These are phyloP conservation scores for Vidua macroura DNA, from an alignment of 2,113 vertebrate genomes.

Conservation along the genomic window DNA sequence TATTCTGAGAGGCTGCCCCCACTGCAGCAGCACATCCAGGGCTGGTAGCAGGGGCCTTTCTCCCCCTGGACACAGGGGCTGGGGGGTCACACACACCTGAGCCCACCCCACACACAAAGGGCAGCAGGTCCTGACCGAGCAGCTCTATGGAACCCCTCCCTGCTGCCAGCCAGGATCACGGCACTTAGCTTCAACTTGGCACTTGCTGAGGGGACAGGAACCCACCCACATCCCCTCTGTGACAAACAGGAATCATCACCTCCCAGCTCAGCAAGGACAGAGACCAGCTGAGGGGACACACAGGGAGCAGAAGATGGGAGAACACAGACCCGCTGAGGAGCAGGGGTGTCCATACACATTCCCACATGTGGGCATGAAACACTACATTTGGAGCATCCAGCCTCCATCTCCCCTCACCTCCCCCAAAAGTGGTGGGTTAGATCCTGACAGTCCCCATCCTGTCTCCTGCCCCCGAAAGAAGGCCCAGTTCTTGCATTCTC, in stretches of 20 bases:
- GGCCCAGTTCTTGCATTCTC: not conserved
- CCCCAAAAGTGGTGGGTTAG: not conserved
- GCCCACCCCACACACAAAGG: not conserved
- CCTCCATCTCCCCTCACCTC: not conserved
- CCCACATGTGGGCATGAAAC: not conserved
- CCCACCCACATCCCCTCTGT: fast-evolving
- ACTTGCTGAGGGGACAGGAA: not conserved
- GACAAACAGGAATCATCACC: not conserved
- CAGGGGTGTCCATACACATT: fast-evolving
- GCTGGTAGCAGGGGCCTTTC: fast-evolving
- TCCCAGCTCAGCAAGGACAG: not conserved
- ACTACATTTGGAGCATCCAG: not conserved
- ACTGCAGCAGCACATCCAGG: not conserved
- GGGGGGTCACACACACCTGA: not conserved
- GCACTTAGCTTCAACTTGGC: not conserved
- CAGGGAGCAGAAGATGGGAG: not conserved
- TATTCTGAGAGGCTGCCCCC: not conserved
- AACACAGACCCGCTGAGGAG: not conserved
- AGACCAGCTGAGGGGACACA: not conserved
- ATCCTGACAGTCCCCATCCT: not conserved
- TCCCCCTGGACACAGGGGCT: not conserved
- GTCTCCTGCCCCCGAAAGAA: not conserved
- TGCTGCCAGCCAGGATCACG: not conserved
- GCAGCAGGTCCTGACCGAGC: fast-evolving
- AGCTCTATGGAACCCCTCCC: not conserved